phyloP scores from a whole-genome alignment of 2,113 vertebrate species.

The Ursus arctos region DNA sequence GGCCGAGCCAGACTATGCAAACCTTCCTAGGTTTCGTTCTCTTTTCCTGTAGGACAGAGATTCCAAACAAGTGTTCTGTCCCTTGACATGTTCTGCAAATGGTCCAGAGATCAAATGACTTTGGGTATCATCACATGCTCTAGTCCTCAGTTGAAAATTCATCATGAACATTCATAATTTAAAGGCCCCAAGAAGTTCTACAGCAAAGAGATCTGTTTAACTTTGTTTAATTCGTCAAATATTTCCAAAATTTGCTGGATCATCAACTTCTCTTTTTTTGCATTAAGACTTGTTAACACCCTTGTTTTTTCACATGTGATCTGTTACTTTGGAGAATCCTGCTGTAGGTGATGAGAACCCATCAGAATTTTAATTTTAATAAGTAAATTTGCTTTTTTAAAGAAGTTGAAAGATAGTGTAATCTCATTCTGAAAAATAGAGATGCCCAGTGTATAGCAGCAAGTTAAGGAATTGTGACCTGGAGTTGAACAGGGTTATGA shows the following conservation, averaged over 20 bases:
- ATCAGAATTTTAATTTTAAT: constrained; percentile 18
- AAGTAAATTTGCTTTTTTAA: not conserved
- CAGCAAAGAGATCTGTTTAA: not conserved
- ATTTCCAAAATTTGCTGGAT: constrained; percentile 20
- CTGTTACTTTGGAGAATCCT: not conserved
- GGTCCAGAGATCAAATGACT: not conserved
- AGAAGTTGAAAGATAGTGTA: not conserved
- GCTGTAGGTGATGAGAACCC: not conserved
- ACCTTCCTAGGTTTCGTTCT: not conserved
- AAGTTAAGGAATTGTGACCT: not conserved
- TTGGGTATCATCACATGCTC: not conserved
- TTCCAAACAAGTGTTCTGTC: not conserved
- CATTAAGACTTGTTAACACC: not conserved
- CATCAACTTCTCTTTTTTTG: not conserved
- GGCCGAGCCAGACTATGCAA: not conserved
- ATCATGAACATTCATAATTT: not conserved
- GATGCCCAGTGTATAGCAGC: not conserved
- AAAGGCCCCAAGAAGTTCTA: not conserved
- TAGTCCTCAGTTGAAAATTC: not conserved
- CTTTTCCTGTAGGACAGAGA: not conserved
- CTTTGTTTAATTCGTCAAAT: not conserved
- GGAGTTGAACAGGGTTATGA: not conserved
- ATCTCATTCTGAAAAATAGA: not conserved
- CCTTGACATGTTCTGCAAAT: not conserved
- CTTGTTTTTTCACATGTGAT: not conserved